A percentile compares a stretch with the other conserved stretches of the same genome.
These are phyloP conservation scores for Mycogona germanica DNA, from an alignment of 2,888 invertebrate genomes.

Conservation along the genomic window DNA sequence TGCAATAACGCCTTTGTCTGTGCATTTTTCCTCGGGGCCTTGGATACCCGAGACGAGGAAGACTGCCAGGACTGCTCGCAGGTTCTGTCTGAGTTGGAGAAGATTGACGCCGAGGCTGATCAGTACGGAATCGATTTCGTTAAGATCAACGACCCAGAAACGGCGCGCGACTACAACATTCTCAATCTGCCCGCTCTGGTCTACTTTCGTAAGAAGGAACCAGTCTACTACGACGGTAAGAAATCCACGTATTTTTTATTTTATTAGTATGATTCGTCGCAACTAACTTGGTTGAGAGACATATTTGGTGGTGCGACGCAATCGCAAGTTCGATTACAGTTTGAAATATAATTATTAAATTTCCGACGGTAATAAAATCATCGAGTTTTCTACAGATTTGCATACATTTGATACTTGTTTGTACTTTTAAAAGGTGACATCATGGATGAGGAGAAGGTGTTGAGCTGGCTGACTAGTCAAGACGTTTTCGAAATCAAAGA, in stretches of 20 bases:
- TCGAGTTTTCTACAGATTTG: too few species aligned
- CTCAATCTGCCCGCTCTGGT: conserved; percentile 73
- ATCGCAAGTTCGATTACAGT: too few species aligned
- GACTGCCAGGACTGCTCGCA: conserved; percentile 27
- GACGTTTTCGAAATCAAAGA: conserved; percentile 92
- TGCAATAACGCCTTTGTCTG: not conserved
- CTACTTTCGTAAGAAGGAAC: conserved; percentile 71
- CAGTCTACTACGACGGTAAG: conserved; percentile 66
- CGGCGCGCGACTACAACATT: conserved; percentile 67
- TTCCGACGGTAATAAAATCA: not conserved
- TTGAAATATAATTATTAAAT: not conserved
- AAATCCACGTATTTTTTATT: too few species aligned
- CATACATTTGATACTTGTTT: conserved; percentile 1
- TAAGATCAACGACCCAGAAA: conserved; percentile 70
- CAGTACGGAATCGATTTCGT: conserved; percentile 68
- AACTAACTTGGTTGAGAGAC: too few species aligned
- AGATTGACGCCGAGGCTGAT: conserved; percentile 29
- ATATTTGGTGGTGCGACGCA: too few species aligned
- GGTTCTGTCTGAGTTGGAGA: conserved; percentile 26
- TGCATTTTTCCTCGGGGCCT: not conserved
- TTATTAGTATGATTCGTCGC: too few species aligned
- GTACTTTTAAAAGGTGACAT: conserved; percentile 48
- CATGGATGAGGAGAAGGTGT: conserved; percentile 68
- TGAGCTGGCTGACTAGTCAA: conserved; percentile 84
- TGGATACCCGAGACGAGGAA: conserved; percentile 22